These are phyloP conservation scores for Helicoverpa zea DNA, from an alignment of 1,140 invertebrate species.

Conservation along the genomic window DNA sequence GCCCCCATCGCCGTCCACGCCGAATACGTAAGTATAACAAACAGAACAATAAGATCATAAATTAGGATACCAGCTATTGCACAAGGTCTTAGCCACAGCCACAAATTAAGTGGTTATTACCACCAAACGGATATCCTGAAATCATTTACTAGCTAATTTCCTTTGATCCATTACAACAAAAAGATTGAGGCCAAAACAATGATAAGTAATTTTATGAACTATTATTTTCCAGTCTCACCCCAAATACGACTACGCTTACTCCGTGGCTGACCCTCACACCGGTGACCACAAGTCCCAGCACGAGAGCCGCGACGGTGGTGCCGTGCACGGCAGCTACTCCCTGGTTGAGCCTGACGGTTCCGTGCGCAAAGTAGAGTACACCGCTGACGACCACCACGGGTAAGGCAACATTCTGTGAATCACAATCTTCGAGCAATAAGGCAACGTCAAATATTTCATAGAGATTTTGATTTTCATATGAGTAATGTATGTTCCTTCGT, in stretches of 20 bases:
- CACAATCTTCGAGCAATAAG: background rate
- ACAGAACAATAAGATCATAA: background rate
- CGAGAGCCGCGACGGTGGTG: constrained; percentile 82
- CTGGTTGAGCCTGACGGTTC: constrained; percentile 86
- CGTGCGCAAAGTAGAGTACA: constrained; percentile 87
- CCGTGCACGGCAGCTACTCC: constrained; percentile 85
- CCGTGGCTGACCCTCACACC: constrained; percentile 82
- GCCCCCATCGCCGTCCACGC: constrained; percentile 73
- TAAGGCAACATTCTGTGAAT: constrained; percentile 57
- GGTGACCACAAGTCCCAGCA: constrained; percentile 83
- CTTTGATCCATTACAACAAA: constrained; percentile 27
- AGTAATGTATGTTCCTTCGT: background rate
- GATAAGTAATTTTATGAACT: background rate
- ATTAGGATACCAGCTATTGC: constrained; percentile 8
- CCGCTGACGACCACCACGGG: constrained; percentile 86
- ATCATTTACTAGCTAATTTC: background rate
- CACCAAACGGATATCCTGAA: constrained; percentile 30
- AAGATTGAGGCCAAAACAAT: background rate
- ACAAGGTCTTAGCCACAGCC: background rate
- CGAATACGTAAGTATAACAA: constrained; percentile 69
- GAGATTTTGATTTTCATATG: too few species aligned
- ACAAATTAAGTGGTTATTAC: constrained; percentile 8
- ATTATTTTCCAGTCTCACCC: constrained; percentile 75
- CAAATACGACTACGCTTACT: constrained; percentile 86
- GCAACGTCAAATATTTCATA: too few species aligned